These are phyloP conservation scores for Plebejus anna DNA, from an alignment of 2,888 invertebrate genomes.

Conservation along the genomic window DNA sequence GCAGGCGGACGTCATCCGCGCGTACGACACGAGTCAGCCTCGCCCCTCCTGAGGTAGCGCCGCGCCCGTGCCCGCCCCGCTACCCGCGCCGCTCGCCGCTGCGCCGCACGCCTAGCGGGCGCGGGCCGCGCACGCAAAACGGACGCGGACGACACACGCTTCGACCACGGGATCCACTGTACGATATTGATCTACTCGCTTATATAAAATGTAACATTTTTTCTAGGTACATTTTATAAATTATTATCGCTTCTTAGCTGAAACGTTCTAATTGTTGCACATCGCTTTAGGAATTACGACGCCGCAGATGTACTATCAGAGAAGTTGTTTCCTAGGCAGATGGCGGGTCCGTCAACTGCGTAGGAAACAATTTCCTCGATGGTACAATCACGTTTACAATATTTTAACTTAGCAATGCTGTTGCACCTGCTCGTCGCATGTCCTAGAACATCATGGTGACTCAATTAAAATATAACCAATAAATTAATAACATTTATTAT, in stretches of 20 bases:
- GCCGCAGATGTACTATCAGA: neutral
- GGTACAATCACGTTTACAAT: neutral
- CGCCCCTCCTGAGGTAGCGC: conserved; percentile 82
- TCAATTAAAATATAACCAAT: neutral
- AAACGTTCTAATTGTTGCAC: neutral
- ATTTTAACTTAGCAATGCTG: neutral
- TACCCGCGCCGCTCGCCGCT: conserved; percentile 28
- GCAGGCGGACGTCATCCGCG: conserved; percentile 96
- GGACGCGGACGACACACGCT: conserved; percentile 9
- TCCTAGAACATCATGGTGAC: neutral
- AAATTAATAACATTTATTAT: neutral
- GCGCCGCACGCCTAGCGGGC: neutral
- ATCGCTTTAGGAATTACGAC: neutral
- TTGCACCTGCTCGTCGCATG: neutral
- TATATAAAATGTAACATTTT: conserved; percentile 7
- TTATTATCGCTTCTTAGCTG: neutral
- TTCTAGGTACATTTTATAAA: neutral
- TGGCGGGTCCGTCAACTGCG: no score
- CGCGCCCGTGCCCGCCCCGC: conserved; percentile 14
- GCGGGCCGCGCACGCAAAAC: neutral
- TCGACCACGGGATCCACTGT: conserved; percentile 8
- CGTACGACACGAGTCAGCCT: conserved; percentile 95
- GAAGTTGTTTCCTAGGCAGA: no score
- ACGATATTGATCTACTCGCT: neutral
- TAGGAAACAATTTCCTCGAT: neutral